phyloP scores from a whole-genome alignment of 2,888 invertebrate species.

The Cephus spinipes region DNA sequence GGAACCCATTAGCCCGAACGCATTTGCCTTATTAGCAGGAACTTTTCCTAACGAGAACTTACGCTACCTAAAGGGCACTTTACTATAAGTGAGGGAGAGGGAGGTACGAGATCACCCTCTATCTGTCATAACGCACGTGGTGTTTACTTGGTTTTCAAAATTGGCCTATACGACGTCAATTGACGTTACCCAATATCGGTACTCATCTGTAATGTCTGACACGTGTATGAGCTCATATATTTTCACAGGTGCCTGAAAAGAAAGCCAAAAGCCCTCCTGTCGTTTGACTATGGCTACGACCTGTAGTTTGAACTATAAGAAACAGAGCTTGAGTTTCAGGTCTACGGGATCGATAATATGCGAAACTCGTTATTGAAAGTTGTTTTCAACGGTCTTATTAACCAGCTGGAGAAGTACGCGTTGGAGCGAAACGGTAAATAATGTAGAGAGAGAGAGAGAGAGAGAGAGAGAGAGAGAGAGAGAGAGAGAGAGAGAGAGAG shows the following conservation, averaged over 20 bases:
- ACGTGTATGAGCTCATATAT: background rate
- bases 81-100: background rate
- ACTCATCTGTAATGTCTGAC: background rate
- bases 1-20: background rate
- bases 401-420: background rate
- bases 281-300: background rate
- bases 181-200: too few species aligned
- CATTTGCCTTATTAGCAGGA: background rate
- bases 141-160: background rate
- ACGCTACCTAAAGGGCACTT: constrained; percentile 1
- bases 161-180: background rate
- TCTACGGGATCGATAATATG: background rate
- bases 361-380: background rate
- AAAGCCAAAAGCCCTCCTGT: background rate
- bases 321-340: background rate
- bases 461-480: too few species aligned
- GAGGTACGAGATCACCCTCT: background rate
- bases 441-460: background rate
- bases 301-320: background rate
- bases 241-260: background rate
- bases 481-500: too few species aligned
- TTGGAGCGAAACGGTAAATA: background rate
- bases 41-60: background rate
- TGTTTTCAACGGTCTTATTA: background rate
- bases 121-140: background rate